phyloP scores from a whole-genome alignment of 2,113 vertebrate species.

The Nothocercus nigrocapillus region DNA sequence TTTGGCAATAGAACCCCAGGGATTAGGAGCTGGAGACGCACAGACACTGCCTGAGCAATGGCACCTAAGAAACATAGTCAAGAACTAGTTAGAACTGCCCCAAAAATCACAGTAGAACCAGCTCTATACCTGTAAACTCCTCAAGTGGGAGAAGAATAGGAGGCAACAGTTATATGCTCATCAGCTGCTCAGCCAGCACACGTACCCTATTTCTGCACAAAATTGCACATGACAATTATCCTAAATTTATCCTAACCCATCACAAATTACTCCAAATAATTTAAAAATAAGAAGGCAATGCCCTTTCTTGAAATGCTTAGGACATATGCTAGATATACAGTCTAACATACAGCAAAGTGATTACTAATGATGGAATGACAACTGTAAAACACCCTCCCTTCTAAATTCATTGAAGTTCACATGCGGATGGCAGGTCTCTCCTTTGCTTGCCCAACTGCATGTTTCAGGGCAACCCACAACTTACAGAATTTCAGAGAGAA shows the following conservation, averaged over 20 bases:
- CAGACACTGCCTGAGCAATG: neutral
- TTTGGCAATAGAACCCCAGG: neutral
- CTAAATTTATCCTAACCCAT: neutral
- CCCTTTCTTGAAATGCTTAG: neutral
- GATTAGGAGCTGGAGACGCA: neutral
- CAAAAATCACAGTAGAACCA: neutral
- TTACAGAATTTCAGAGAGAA: neutral
- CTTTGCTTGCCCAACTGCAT: neutral
- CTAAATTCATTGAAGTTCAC: rapidly evolving
- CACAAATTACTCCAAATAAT: neutral
- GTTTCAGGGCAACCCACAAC: neutral
- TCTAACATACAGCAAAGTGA: neutral
- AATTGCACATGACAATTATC: neutral
- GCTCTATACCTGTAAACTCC: neutral
- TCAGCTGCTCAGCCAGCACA: neutral
- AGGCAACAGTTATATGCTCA: neutral
- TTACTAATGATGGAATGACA: neutral
- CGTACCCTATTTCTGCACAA: neutral
- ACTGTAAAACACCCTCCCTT: neutral
- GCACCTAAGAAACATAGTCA: neutral
- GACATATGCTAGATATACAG: neutral
- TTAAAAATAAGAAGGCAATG: neutral
- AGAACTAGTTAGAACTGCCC: neutral
- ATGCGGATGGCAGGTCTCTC: neutral
- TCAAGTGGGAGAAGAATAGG: neutral